Base-by-base conservation (phyloP, 2,113 vertebrate species). In the Trogon surrucura region DNA sequence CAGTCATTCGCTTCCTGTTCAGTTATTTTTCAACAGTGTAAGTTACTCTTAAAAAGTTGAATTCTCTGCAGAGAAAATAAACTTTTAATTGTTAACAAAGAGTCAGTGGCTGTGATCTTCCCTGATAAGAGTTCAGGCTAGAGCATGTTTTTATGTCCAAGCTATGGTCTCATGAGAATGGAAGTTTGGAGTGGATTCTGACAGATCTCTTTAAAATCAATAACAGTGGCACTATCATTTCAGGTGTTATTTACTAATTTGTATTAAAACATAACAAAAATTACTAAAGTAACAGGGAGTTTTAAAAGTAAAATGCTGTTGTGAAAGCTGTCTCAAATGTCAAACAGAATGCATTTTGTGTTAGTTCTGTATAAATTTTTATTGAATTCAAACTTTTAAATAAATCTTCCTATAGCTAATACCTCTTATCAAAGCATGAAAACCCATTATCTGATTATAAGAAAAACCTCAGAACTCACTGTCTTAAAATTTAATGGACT, bases 401-500 rank as follows among this genome's bases (percentile, higher is more conserved):
- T 97, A 98, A 97, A 97, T 97, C 91, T 97, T 97, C 73, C 91
- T 95, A 71, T 97, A 97, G 96, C 89, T 97, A 97, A 97, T 98
- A 91, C 54, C 89, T 96, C 95, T 98, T 98, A 98, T 97, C 97
- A 98, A 98, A 98, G 97, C 95, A 97, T 36, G 71, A 94, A 97
- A 97, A 26, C 83, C 80, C 91, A 97, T 98, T 97, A 97, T 95
- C 96, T 97, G 95, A 98, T 98, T 98, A 97, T 95, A 96, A 97
- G 97, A 95, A 97, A 96, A 97, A 97, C 65, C 93, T 97, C 96
- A 98, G 97, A 97, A 97, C 82, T 97, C 92, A 92, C 91, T 95
- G 92, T 96, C 96, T 98, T 97, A 95, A 95, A 95, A 97, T 97
- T 98, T 98, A 98, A 98, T 98, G 98, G 97, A 97, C 95, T 98